phyloP scores from a whole-genome alignment of 2,113 vertebrate genomes.

The Actinemys pallida region DNA sequence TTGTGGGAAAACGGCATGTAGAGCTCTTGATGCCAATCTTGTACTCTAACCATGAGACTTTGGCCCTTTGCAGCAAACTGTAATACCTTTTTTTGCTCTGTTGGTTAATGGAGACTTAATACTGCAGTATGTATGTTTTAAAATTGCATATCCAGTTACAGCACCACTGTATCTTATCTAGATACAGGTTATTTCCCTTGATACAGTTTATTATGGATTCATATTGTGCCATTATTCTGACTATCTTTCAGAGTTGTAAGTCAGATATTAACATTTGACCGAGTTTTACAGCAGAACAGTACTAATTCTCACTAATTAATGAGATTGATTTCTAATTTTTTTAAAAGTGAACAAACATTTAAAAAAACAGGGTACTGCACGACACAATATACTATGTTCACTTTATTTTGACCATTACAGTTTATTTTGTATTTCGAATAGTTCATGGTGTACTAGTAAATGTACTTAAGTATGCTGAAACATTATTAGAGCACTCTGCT shows the following conservation, averaged over 20 bases:
- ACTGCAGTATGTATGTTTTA: neutral
- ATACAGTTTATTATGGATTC: neutral
- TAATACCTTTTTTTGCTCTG: neutral
- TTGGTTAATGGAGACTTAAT: neutral
- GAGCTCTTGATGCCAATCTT: neutral
- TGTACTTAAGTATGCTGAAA: neutral
- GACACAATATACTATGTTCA: neutral
- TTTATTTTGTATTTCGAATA: neutral
- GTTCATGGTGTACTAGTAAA: neutral
- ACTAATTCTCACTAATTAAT: neutral
- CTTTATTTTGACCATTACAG: neutral
- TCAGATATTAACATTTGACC: neutral
- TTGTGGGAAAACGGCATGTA: neutral
- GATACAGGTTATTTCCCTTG: neutral
- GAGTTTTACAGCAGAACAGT: neutral
- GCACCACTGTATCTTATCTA: neutral
- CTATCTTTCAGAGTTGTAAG: neutral
- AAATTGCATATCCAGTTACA: neutral
- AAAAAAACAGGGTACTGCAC: neutral
- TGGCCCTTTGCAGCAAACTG: neutral
- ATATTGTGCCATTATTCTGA: neutral
- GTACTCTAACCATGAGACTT: neutral
- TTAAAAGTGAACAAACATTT: neutral
- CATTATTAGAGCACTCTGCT: neutral
- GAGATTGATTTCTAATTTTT: neutral